These are phyloP conservation scores for Strix uralensis DNA, from an alignment of 2,113 vertebrate genomes.

Conservation along the genomic window DNA sequence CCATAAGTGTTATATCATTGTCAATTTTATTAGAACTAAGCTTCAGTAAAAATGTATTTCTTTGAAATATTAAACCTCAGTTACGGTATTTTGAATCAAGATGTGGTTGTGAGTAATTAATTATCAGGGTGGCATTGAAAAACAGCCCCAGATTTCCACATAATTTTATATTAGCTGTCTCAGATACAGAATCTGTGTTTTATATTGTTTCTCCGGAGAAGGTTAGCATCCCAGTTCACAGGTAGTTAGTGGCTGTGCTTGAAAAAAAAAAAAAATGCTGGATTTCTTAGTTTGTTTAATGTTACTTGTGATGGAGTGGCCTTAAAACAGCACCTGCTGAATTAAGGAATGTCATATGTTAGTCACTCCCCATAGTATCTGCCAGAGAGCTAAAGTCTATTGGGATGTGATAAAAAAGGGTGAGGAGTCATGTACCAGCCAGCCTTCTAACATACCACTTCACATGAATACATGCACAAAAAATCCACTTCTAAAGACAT, in stretches of 20 bases:
- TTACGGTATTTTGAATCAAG: background rate
- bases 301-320: background rate
- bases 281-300: background rate
- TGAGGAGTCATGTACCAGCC: background rate
- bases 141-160: background rate
- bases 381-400: background rate
- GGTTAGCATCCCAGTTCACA: background rate
- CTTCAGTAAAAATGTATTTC: background rate
- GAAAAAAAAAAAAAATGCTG: background rate
- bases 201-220: background rate
- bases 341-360: background rate
- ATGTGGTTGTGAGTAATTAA: background rate
- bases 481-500: background rate
- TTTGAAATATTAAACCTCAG: background rate
- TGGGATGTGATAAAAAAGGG: background rate
- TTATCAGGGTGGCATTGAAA: background rate
- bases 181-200: background rate
- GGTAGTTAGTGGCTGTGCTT: background rate
- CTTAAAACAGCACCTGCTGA: background rate
- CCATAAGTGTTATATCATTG: background rate
- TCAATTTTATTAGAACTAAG: background rate
- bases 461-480: background rate
- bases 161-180: background rate
- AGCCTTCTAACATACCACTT: background rate
- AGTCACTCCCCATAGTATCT: background rate